These are phyloP conservation scores for Ascaphus truei DNA, from an alignment of 2,113 vertebrate genomes.

Conservation along the genomic window DNA sequence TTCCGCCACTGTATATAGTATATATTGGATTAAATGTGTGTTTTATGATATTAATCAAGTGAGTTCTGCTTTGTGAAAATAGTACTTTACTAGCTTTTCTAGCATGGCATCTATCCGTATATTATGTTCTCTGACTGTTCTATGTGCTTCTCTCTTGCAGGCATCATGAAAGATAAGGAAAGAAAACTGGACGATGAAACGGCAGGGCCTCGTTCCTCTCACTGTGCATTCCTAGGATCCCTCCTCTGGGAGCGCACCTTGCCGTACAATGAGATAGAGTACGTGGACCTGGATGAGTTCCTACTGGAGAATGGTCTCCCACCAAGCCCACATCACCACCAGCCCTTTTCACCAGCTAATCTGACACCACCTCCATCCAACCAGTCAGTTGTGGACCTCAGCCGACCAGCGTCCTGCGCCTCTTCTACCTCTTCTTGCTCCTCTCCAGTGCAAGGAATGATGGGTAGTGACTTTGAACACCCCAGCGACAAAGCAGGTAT, in stretches of 20 bases:
- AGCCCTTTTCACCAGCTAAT: conserved; percentile 43
- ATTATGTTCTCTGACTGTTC: not conserved
- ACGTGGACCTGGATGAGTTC: conserved; percentile 63
- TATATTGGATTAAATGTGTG: no score
- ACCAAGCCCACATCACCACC: conserved; percentile 52
- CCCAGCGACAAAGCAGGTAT: conserved; percentile 42
- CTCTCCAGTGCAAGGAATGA: conserved; percentile 52
- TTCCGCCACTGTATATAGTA: no score
- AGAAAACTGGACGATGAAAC: conserved; percentile 42
- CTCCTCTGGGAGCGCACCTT: conserved; percentile 60
- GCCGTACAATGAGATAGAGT: conserved; percentile 62
- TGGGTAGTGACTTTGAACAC: conserved; percentile 40
- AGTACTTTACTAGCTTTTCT: not conserved
- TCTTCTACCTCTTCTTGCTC: conserved; percentile 52
- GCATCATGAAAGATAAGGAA: conserved; percentile 44
- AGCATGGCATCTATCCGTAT: no score
- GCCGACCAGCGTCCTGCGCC: conserved; percentile 52
- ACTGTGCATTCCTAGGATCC: conserved; percentile 52
- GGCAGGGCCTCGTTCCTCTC: conserved; percentile 39
- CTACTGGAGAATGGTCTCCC: conserved; percentile 61
- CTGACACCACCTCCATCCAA: conserved; percentile 48
- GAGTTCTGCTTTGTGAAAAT: not conserved
- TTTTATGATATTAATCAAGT: no score
- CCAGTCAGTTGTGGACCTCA: conserved; percentile 50
- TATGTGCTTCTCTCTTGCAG: not conserved